Conservation (phyloP, 2,888 invertebrate species). For the Trichogramma dendrolimi region DNA sequence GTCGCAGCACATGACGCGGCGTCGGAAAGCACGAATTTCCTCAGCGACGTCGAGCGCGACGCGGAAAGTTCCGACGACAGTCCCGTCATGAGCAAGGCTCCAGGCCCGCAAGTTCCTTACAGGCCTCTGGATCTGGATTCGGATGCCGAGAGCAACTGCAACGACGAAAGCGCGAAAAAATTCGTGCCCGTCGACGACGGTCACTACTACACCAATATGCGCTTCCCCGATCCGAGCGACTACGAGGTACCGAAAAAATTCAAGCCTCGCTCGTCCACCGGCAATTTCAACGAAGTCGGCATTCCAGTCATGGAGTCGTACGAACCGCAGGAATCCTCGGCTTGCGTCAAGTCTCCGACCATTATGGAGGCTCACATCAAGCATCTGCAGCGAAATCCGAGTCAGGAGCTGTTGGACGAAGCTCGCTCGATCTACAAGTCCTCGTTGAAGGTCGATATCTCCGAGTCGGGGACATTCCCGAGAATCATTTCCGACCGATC, state of each 20-base stretch:
- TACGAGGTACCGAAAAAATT: conserved; percentile 35
- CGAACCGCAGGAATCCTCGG: not conserved
- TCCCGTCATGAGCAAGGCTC: conserved; percentile 24
- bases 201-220: conserved; percentile 18
- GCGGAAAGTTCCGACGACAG: conserved; percentile 40
- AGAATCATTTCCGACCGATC: conserved; percentile 20
- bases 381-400: conserved; percentile 17
- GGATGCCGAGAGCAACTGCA: conserved; percentile 45
- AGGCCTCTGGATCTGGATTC: conserved; percentile 46
- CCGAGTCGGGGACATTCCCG: conserved; percentile 24
- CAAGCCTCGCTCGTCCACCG: conserved; percentile 27
- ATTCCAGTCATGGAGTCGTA: conserved; percentile 40
- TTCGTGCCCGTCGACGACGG: not conserved
- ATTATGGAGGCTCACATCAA: conserved; percentile 17
- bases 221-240: conserved; percentile 44
- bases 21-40: conserved; percentile 8
- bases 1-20: conserved; percentile 18
- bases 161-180: conserved; percentile 24
- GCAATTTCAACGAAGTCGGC: conserved; percentile 49
- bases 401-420: conserved; percentile 12
- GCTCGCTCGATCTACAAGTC: not conserved
- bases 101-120: conserved; percentile 40
- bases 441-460: not conserved
- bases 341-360: conserved; percentile 16
- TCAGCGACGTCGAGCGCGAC: conserved; percentile 34